phyloP scores from a whole-genome alignment of 2,113 vertebrate genomes.

The Pongo abelii region DNA sequence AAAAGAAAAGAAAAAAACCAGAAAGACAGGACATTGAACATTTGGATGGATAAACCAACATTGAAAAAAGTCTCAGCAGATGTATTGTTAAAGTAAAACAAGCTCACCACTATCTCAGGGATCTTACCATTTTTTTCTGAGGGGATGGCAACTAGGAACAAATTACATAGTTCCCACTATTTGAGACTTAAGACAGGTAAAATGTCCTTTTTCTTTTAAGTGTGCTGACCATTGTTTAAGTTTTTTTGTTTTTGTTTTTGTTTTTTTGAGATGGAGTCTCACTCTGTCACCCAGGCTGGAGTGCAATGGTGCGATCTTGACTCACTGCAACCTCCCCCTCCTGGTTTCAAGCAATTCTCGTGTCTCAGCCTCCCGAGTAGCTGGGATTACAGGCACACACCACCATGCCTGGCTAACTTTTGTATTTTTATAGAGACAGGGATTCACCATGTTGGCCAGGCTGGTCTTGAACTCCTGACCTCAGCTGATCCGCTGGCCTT shows the following conservation, averaged over 20 bases:
- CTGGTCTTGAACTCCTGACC: too few species aligned
- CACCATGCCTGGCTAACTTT: too few species aligned
- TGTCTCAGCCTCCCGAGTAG: too few species aligned
- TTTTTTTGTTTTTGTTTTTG: background rate
- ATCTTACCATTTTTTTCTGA: background rate
- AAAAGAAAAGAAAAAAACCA: background rate
- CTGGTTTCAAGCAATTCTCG: too few species aligned
- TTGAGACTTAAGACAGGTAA: constrained; percentile 9
- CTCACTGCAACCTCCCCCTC: too few species aligned
- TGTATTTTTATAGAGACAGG: too few species aligned
- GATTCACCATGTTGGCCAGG: too few species aligned
- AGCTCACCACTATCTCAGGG: background rate
- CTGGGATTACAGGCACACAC: too few species aligned
- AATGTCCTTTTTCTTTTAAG: background rate
- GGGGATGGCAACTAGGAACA: background rate
- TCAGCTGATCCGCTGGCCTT: too few species aligned
- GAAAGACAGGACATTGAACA: background rate
- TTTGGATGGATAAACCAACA: background rate
- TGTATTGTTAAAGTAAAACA: background rate
- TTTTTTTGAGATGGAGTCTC: too few species aligned
- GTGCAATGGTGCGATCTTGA: too few species aligned
- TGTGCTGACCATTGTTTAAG: background rate
- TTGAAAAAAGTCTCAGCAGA: background rate
- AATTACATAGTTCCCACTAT: background rate
- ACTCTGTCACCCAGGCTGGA: too few species aligned